phyloP scores from a whole-genome alignment of 2,113 vertebrate species.

The Chauna torquata region DNA sequence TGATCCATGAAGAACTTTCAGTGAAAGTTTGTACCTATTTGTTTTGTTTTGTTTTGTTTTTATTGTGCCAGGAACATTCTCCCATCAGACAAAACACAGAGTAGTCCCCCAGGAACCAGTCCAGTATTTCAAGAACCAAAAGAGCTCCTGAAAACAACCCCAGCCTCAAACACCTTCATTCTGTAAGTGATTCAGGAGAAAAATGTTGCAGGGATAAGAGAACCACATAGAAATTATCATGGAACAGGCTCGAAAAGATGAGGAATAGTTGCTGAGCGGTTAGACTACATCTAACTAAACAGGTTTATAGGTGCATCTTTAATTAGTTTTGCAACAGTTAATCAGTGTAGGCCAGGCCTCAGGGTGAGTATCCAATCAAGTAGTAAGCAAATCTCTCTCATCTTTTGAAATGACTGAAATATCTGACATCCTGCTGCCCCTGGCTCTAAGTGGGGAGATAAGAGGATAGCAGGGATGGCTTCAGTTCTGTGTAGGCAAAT shows the following conservation, averaged over 20 bases:
- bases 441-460: neutral
- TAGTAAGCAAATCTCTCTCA: neutral
- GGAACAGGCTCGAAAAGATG: neutral
- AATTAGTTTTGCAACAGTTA: neutral
- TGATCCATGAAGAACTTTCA: neutral
- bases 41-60: neutral
- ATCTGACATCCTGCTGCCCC: neutral
- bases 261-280: neutral
- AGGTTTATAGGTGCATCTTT: neutral
- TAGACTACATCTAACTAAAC: neutral
- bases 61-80: conserved; percentile 39
- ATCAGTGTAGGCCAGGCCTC: neutral
- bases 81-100: conserved; percentile 24
- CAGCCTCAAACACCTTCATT: conserved; percentile 29
- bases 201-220: neutral
- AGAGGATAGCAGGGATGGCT: neutral
- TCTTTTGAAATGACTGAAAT: neutral
- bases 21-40: neutral
- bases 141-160: conserved; percentile 35
- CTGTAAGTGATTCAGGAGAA: conserved; percentile 36
- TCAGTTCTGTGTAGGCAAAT: neutral
- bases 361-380: neutral
- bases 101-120: conserved; percentile 1
- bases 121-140: conserved; percentile 24
- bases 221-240: neutral